Evolutionary conservation across 1,140 invertebrate species (phyloP).

Genomic region (Dolichoris vasculosae): DNA sequence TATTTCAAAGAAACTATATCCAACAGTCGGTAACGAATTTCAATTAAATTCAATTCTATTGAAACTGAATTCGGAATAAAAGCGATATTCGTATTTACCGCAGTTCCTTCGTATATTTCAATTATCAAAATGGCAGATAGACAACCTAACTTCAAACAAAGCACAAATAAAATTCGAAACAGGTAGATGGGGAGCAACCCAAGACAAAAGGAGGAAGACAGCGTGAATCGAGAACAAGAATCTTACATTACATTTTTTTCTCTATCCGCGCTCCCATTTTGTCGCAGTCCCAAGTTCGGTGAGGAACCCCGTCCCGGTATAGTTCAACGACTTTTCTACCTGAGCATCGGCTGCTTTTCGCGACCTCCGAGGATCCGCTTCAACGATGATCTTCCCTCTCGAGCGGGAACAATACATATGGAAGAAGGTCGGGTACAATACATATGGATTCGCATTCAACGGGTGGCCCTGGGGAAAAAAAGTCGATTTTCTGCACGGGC

Average conservation of each 20-base stretch:
- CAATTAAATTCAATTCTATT: not conserved
- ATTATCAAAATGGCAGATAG: not conserved
- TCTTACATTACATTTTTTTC: constrained; percentile 35
- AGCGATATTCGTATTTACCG: not conserved
- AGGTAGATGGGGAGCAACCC: not conserved
- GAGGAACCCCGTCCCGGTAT: constrained; percentile 54
- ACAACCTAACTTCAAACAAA: not conserved
- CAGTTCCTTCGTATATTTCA: not conserved
- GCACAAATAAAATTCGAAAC: not conserved
- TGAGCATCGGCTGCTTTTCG: constrained; percentile 46
- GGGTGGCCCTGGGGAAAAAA: constrained; percentile 46
- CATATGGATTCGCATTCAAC: constrained; percentile 55
- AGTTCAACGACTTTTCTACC: constrained; percentile 69
- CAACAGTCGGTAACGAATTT: not conserved
- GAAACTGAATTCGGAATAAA: not conserved
- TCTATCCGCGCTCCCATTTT: constrained; percentile 5
- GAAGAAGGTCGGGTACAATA: constrained; percentile 27
- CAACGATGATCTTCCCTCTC: not conserved
- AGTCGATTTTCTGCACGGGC: constrained; percentile 40
- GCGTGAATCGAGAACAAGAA: not conserved
- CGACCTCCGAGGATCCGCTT: constrained; percentile 15
- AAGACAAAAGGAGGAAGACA: not conserved
- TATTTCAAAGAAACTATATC: no score
- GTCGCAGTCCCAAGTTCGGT: not conserved
- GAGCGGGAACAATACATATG: constrained; percentile 39